These are phyloP conservation scores for Corvus cornix DNA, from an alignment of 2,113 vertebrate genomes.

Conservation along the genomic window DNA sequence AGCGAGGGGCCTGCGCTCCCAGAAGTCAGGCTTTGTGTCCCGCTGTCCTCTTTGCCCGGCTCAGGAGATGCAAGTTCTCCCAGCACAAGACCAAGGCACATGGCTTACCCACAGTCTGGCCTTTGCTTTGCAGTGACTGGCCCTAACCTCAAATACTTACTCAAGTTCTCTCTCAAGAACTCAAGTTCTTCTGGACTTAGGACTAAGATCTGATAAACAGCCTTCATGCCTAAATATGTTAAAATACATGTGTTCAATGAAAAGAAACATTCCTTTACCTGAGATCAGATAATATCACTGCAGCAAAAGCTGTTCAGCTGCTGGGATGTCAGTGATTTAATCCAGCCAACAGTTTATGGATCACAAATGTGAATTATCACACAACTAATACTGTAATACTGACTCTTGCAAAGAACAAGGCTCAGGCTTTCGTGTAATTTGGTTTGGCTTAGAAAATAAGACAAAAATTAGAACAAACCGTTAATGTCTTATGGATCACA, in stretches of 20 bases:
- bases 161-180: too few species aligned
- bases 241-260: accelerated
- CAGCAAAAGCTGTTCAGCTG: background rate
- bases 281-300: background rate
- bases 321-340: background rate
- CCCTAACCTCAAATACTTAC: accelerated
- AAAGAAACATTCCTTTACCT: background rate
- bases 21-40: background rate
- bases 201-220: background rate
- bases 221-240: background rate
- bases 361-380: background rate
- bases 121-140: background rate
- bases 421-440: background rate
- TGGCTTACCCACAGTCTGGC: accelerated
- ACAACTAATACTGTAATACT: background rate
- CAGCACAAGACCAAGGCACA: accelerated
- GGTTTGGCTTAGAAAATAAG: background rate
- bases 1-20: background rate
- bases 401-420: background rate
- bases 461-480: background rate
- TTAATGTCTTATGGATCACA: background rate
- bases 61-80: accelerated
- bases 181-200: too few species aligned
- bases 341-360: background rate
- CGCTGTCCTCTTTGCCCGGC: background rate